These are phyloP conservation scores for Holothuria glaberrima DNA, from an alignment of 35 echinoderm and acorn worm genomes.

Conservation along the genomic window DNA sequence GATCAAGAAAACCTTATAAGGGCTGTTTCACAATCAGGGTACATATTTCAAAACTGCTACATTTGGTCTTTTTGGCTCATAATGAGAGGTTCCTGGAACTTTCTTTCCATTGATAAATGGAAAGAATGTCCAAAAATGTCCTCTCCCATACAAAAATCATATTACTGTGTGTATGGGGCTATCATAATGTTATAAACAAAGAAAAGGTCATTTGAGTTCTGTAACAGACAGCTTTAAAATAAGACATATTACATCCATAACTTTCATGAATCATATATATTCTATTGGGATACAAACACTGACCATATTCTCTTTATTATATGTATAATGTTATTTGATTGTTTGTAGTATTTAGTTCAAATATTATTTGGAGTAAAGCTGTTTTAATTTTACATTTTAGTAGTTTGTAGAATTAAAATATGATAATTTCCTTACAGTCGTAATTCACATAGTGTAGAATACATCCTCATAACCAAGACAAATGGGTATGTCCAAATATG, in stretches of 20 bases:
- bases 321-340: not conserved
- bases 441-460: not conserved
- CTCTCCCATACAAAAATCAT: not conserved
- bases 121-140: constrained; percentile 16
- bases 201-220: not conserved
- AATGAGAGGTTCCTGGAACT: not conserved
- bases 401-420: not conserved
- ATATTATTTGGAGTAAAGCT: too few species aligned
- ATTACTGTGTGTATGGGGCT: not conserved
- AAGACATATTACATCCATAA: not conserved
- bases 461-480: not conserved
- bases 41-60: constrained; percentile 21
- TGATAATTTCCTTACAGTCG: not conserved
- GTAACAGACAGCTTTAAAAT: constrained; percentile 7
- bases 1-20: too few species aligned
- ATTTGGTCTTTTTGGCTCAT: not conserved
- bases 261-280: not conserved
- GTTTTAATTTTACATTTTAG: too few species aligned
- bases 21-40: constrained; percentile 21
- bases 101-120: not conserved
- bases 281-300: not conserved
- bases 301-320: not conserved
- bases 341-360: too few species aligned
- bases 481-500: not conserved
- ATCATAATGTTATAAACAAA: constrained; percentile 6